Evolutionary conservation across 1,140 invertebrate genomes (phyloP), one percentile per base, ranked within the genome.

Genomic region (Diachasma alloeum): DNA sequence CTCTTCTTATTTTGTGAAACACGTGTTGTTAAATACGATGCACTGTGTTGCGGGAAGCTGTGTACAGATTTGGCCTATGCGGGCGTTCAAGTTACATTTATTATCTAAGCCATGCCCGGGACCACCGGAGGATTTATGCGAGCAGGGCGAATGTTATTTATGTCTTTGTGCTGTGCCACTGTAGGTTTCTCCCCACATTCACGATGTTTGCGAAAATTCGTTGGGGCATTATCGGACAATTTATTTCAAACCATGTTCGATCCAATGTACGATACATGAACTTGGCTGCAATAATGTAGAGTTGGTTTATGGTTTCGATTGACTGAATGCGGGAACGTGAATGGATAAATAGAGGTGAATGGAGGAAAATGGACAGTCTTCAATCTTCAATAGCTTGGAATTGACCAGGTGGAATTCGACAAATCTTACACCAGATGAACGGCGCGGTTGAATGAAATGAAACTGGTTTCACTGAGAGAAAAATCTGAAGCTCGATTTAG

Each of bases 11-110:
- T 56, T 56, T 19, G 4, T 42, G 9, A 11, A 48, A 15, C n/a
- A 56, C 48, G 13, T 17, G n/a, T 22, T 56, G 48, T 56, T 56
- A 56, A 56, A 56, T 56, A 22, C n/a, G 19, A 22, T 22, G 19
- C n/a, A 56, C 48, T 56, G 48, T n/a, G 48, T 56, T 22, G 48
- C 15, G 48, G 19, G 19, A 56, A 56, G 48, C 53, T 22, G 31
- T 24, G 24, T 75, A 48, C 63, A 53, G 74, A 70, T 63, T 63
- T 75, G 39, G 67, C 66, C 39, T 37, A 22, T 17, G n/a, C n/a
- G 46, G 74, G 74, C 42, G 46, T 22, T 26, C 44, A 70, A 75
- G 74, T 75, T 75, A 75, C 56, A 75, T 75, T 75, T 75, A 75
- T 75, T 75, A 75, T 75, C 74, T 75, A 75, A 75, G 46, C 74